Percentiles rank a stretch among this genome's conserved stretches.
Evolutionary conservation across 2,113 vertebrate species (phyloP).

Genomic region (Chionodraco myersi): DNA sequence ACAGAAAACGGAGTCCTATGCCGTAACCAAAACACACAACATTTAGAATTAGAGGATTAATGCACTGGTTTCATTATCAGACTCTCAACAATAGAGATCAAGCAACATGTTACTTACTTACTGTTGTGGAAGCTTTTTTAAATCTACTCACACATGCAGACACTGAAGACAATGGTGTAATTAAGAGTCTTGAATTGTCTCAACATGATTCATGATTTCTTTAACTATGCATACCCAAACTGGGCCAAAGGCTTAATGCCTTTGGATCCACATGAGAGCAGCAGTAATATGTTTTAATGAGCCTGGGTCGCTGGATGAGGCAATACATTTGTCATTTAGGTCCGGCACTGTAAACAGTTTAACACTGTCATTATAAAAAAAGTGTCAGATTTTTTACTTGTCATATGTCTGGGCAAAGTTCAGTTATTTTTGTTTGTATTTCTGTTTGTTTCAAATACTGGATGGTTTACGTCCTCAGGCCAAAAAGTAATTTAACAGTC

Average conservation of each 20-base stretch:
- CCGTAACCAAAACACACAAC: not conserved
- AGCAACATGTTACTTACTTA: not conserved
- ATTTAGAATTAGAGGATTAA: not conserved
- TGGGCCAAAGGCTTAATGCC: slow-evolving; percentile 51
- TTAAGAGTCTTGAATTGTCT: slow-evolving; percentile 40
- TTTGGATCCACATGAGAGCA: slow-evolving; percentile 52
- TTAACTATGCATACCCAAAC: slow-evolving; percentile 36
- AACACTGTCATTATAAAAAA: not conserved
- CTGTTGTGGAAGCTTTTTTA: slow-evolving; percentile 3
- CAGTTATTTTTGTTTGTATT: not conserved
- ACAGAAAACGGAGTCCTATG: too few species aligned
- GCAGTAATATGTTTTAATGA: slow-evolving; percentile 70
- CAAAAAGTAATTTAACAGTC: not conserved
- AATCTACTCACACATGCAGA: slow-evolving; percentile 5
- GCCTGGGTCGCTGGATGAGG: slow-evolving; percentile 24
- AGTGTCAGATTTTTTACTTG: not conserved
- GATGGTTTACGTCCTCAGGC: not conserved
- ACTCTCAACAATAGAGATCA: not conserved
- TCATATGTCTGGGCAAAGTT: not conserved
- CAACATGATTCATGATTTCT: slow-evolving; percentile 49
- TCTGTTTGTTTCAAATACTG: not conserved
- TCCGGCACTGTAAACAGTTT: slow-evolving; percentile 36
- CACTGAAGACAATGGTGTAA: slow-evolving; percentile 16
- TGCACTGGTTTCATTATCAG: not conserved
- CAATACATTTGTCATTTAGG: slow-evolving; percentile 57